Conservation (phyloP, 2,113 vertebrate species). For the Podarcis raffonei region DNA sequence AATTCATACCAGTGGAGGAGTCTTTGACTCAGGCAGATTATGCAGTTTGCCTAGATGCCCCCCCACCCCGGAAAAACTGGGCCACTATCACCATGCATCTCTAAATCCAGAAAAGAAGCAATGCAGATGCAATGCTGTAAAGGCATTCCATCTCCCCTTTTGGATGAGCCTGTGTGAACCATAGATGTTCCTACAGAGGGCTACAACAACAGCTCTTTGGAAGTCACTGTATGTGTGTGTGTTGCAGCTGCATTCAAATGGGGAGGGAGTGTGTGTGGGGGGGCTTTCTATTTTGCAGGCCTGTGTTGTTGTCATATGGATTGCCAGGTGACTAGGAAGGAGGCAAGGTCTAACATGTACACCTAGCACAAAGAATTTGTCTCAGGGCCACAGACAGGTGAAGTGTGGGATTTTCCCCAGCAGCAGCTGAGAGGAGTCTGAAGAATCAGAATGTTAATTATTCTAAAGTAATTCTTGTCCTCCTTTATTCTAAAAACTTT, state of each 20-base stretch:
- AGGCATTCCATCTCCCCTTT: neutral
- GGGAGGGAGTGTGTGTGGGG: neutral
- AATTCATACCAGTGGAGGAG: neutral
- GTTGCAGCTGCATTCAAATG: neutral
- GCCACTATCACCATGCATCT: neutral
- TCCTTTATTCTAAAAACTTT: constrained; percentile 40
- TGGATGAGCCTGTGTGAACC: neutral
- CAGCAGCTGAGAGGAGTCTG: neutral
- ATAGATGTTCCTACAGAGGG: neutral
- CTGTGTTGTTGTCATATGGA: neutral
- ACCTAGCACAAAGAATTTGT: neutral
- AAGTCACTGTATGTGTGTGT: neutral
- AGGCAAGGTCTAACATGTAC: neutral
- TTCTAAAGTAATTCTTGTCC: constrained; percentile 48
- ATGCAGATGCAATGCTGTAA: neutral
- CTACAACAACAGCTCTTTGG: neutral
- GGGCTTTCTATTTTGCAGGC: neutral
- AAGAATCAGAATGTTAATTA: constrained; percentile 39
- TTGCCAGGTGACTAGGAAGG: neutral
- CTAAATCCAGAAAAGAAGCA: neutral
- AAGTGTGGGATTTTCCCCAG: neutral
- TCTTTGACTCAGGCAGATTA: neutral
- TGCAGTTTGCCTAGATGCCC: neutral
- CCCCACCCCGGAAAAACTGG: neutral
- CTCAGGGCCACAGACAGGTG: neutral